Evolutionary conservation across 2,888 invertebrate genomes (phyloP).

Genomic region (Platynereis dumerilii): DNA sequence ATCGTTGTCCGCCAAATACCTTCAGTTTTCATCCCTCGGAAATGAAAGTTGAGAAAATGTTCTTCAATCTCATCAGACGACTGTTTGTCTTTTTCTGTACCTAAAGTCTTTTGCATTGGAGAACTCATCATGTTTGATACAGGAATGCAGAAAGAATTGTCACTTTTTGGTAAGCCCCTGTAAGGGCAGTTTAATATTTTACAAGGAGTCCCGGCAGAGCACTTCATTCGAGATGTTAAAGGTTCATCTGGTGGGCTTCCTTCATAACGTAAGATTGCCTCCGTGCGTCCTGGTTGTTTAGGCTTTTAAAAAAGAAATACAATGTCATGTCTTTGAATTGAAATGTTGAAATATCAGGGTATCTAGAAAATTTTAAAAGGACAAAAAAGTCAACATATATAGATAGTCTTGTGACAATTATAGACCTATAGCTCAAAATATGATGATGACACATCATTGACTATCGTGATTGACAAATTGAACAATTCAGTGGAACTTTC

Average conservation of each 20-base stretch:
- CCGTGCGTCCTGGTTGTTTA: not conserved
- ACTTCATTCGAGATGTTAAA: not conserved
- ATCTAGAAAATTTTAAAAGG: no score
- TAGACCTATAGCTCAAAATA: no score
- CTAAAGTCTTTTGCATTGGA: not conserved
- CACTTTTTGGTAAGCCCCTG: not conserved
- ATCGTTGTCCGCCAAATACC: conserved; percentile 12
- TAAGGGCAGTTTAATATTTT: conserved; percentile 3
- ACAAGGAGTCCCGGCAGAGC: not conserved
- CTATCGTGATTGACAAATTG: no score
- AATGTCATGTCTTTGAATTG: no score
- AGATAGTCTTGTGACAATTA: no score
- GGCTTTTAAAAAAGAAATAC: conserved; percentile 6
- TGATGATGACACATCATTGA: no score
- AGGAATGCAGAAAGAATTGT: not conserved
- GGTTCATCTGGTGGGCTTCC: not conserved
- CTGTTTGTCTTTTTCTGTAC: not conserved
- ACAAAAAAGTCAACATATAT: no score
- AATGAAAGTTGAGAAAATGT: conserved; percentile 16
- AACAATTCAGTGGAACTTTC: no score
- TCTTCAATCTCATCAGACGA: not conserved
- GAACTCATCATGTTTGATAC: not conserved
- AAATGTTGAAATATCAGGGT: no score
- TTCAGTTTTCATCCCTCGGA: not conserved
- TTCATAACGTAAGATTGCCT: not conserved